Evolutionary conservation across 2,797 vertebrate species (phyloP).

Genomic region (Hippoglossus hippoglossus): DNA sequence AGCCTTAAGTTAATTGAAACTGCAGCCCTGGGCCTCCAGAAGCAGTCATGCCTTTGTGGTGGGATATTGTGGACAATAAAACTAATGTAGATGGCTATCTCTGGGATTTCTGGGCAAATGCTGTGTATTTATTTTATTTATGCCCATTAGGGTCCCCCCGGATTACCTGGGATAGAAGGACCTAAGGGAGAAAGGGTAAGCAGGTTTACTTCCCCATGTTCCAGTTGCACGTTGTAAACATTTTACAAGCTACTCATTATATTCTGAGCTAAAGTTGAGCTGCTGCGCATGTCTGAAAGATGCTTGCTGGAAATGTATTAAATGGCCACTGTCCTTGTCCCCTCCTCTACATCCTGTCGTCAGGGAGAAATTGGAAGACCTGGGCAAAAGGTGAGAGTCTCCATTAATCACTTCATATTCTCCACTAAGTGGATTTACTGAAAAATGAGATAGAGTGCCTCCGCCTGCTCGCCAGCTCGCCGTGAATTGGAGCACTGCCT

Average conservation of each 20-base stretch:
- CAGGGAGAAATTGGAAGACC: constrained; percentile 99
- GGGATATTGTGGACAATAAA: constrained; percentile 54
- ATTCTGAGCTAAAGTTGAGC: constrained; percentile 40
- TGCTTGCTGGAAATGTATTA: constrained; percentile 59
- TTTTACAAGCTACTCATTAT: constrained; percentile 35
- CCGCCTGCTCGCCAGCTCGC: constrained; percentile 30
- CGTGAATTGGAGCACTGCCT: constrained; percentile 50
- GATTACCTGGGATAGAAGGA: constrained; percentile 92
- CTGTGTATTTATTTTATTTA: constrained; percentile 16
- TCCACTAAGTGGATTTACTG: constrained; percentile 79
- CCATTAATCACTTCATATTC: constrained; percentile 73
- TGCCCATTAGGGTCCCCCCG: constrained; percentile 89
- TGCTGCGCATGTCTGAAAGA: constrained; percentile 54
- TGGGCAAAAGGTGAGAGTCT: constrained; percentile 94
- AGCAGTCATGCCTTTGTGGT: constrained; percentile 49
- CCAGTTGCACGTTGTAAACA: constrained; percentile 15
- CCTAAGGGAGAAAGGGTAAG: constrained; percentile 96
- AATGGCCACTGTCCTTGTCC: constrained; percentile 64
- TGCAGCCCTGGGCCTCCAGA: constrained; percentile 52
- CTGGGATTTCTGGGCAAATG: constrained; percentile 37
- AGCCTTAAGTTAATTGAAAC: constrained; percentile 77
- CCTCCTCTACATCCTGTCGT: constrained; percentile 73
- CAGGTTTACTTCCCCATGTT: constrained; percentile 28
- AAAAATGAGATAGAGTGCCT: constrained; percentile 66
- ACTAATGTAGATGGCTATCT: constrained; percentile 49